Evolutionary conservation across 2,888 invertebrate genomes (phyloP).

Genomic region (Frankliniella fusca): DNA sequence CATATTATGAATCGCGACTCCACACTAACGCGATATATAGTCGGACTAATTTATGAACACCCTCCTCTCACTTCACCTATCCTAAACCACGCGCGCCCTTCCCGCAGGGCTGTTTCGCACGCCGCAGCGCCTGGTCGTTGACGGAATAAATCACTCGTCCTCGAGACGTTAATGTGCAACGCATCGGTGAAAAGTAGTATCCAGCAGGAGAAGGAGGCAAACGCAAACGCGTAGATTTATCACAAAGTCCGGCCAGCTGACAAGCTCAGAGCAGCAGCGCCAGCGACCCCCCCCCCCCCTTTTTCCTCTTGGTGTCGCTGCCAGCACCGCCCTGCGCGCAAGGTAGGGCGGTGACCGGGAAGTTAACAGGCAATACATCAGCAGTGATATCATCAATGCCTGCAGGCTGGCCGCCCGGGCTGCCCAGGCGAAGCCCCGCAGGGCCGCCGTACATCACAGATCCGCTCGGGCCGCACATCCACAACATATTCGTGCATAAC

Average conservation of each 20-base stretch:
- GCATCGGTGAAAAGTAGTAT: slow-evolving; percentile 15
- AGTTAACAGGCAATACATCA: slow-evolving; percentile 16
- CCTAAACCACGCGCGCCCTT: too few relatives aligned
- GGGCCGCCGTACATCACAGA: not conserved
- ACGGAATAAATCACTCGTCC: not conserved
- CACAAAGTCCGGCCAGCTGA: too few relatives aligned
- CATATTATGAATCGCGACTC: too few relatives aligned
- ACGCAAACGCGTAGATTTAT: not conserved
- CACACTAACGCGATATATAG: too few relatives aligned
- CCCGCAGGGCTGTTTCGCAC: too few relatives aligned
- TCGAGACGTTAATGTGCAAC: not conserved
- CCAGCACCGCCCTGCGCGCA: not conserved
- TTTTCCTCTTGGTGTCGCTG: not conserved
- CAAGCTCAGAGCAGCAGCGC: too few relatives aligned
- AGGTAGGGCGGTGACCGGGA: not conserved
- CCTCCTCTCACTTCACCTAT: too few relatives aligned
- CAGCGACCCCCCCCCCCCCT: too few relatives aligned
- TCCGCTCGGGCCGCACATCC: not conserved
- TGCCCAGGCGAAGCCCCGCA: not conserved
- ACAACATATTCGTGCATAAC: too few relatives aligned
- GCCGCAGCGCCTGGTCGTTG: too few relatives aligned
- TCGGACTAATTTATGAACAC: too few relatives aligned
- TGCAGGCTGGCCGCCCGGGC: not conserved
- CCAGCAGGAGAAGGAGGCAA: not conserved
- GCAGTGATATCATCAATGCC: slow-evolving; percentile 16